These are phyloP conservation scores for Aspiorhynchus laticeps DNA, from an alignment of 2,113 vertebrate genomes.

Conservation along the genomic window DNA sequence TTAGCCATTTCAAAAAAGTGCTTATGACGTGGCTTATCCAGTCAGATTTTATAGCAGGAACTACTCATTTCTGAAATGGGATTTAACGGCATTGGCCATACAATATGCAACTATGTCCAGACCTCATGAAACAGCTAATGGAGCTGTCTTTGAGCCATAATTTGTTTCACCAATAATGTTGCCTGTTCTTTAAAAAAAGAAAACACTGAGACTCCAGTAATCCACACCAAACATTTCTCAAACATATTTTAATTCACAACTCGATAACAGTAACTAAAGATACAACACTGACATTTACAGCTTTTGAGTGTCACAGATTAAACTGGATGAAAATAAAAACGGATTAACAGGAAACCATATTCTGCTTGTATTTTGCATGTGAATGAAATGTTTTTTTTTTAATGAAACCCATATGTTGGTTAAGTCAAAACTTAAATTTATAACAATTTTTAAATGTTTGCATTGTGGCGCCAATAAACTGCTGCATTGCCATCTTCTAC, in stretches of 20 bases:
- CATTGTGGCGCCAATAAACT: neutral
- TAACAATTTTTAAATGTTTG: neutral
- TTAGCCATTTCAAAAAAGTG: neutral
- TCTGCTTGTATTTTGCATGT: neutral
- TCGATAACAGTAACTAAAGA: conserved; percentile 57
- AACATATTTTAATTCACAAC: conserved; percentile 56
- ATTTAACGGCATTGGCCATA: neutral
- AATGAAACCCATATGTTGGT: neutral
- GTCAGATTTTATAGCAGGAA: neutral
- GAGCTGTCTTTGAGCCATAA: neutral
- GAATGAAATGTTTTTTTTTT: neutral
- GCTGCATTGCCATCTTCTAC: neutral
- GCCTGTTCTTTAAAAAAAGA: neutral
- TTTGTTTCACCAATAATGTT: neutral
- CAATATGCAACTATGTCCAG: neutral
- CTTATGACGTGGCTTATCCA: neutral
- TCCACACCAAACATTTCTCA: neutral
- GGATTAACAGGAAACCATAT: neutral
- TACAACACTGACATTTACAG: conserved; percentile 60
- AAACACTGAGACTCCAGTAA: neutral
- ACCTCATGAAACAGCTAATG: neutral
- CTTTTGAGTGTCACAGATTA: conserved; percentile 51
- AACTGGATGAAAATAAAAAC: conserved; percentile 39
- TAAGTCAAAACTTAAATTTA: neutral
- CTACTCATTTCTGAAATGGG: neutral